Percentiles rank a stretch among this genome's conserved stretches.
These are phyloP conservation scores for Zaprionus capensis DNA, from an alignment of 1,140 invertebrate species.

Conservation along the genomic window DNA sequence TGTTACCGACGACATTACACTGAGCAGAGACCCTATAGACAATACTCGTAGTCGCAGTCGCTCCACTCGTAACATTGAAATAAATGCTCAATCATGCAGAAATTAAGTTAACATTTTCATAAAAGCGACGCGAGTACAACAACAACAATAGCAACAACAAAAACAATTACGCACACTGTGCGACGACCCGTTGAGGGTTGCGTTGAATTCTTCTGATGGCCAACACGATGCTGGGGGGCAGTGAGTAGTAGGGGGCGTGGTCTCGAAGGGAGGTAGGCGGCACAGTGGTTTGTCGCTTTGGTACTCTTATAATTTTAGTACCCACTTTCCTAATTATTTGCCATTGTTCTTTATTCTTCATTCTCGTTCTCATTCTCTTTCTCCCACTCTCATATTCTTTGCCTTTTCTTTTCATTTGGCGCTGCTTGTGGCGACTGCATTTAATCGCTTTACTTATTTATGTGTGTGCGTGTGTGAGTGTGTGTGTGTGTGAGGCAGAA, in stretches of 20 bases:
- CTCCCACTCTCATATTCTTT: not conserved
- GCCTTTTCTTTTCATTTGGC: conserved; percentile 11
- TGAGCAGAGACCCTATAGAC: conserved; percentile 46
- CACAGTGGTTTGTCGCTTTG: not conserved
- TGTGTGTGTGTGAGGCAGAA: conserved; percentile 5
- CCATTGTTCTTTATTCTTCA: conserved; percentile 37
- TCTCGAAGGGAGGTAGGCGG: not conserved
- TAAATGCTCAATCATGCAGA: conserved; percentile 64
- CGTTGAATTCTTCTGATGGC: not conserved
- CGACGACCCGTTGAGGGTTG: conserved; percentile 11
- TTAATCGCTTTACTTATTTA: conserved; percentile 44
- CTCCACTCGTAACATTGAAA: conserved; percentile 52
- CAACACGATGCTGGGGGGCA: not conserved
- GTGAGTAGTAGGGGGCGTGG: not conserved
- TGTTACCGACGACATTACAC: conserved; percentile 15
- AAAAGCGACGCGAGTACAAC: conserved; percentile 34
- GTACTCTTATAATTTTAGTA: conserved; percentile 48
- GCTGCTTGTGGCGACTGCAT: conserved; percentile 37
- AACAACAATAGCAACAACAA: conserved; percentile 42
- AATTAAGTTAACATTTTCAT: conserved; percentile 65
- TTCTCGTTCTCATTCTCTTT: conserved; percentile 4
- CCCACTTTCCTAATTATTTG: conserved; percentile 51
- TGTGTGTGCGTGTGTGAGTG: conserved; percentile 9
- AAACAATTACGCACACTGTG: conserved; percentile 49
- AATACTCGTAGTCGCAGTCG: conserved; percentile 29